Conservation (phyloP, 1,140 invertebrate genomes). For the silkworm (Bombyx mori) region ASM3026992v2 NC_085116.1:17460501-17461000, state of each 20-base stretch:
- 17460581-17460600: no score
- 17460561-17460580: conserved; percentile 18
- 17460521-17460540: conserved; percentile 69
- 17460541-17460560: conserved; percentile 81
- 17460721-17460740: no score
- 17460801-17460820: no score
- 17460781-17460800: not conserved
- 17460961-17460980: conserved; percentile 35
- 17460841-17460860: no score
- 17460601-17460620: no score
- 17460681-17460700: no score
- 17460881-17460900: conserved; percentile 4
- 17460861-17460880: no score
- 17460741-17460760: not conserved
- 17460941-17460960: conserved; percentile 72
- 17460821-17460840: no score
- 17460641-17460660: no score
- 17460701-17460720: no score
- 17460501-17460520: conserved; percentile 30
- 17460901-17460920: conserved; percentile 79
- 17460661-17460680: no score
- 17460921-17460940: conserved; percentile 73
- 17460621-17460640: no score
- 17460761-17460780: not conserved
- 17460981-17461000: conserved; percentile 52